phyloP scores from a whole-genome alignment of 2,888 invertebrate species.

The Ceraclea dissimilis region DNA sequence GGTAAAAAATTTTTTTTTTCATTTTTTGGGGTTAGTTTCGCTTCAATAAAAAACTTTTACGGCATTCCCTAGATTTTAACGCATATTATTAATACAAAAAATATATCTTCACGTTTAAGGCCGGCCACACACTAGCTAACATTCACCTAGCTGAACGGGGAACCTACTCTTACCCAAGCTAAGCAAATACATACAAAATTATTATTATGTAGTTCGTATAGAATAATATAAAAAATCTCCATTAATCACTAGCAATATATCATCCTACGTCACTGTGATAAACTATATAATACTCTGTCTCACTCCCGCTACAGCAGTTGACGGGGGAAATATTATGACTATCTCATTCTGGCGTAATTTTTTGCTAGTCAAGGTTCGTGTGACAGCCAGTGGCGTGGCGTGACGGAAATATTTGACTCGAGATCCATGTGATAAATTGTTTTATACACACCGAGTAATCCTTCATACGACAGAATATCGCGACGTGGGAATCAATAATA shows the following conservation, averaged over 20 bases:
- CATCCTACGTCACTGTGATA: constrained; percentile 4
- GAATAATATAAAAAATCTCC: neutral
- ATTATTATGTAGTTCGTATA: no score
- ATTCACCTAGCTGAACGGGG: no score
- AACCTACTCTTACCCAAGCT: neutral
- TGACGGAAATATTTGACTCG: constrained; percentile 4
- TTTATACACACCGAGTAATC: neutral
- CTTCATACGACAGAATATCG: neutral
- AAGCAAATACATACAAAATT: neutral
- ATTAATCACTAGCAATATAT: constrained; percentile 2
- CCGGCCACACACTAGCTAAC: no score
- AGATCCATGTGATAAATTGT: constrained; percentile 1
- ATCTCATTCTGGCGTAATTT: neutral
- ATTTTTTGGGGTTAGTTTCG: no score
- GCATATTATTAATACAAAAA: no score
- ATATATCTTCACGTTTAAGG: no score
- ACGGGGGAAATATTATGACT: neutral
- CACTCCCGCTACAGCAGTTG: neutral
- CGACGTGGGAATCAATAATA: no score
- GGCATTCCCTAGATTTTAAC: no score
- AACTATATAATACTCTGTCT: neutral
- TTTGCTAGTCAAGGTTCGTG: neutral
- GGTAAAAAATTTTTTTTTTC: no score
- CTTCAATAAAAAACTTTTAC: no score
- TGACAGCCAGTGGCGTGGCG: neutral